These are phyloP conservation scores for Ctenochaetus hawaiiensis DNA, from an alignment of 2,797 vertebrate species.

Conservation along the genomic window DNA sequence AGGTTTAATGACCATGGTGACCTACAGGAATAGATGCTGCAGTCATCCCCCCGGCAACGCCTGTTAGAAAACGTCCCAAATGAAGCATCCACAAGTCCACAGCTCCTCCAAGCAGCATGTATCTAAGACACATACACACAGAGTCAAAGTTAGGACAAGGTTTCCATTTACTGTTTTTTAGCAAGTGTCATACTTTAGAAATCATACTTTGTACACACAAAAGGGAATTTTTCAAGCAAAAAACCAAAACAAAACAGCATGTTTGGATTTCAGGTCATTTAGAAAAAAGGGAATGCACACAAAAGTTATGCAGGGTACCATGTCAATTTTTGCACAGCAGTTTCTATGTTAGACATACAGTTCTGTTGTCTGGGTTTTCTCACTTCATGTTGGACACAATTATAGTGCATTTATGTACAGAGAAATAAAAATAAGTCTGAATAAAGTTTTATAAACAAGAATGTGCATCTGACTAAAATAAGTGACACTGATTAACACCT, in stretches of 20 bases:
- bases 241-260: background rate
- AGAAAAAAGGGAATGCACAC: background rate
- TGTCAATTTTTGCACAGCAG: too few relatives aligned
- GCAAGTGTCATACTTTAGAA: too few relatives aligned
- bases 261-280: background rate
- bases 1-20: conserved; percentile 31
- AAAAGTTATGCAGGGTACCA: background rate
- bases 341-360: too few relatives aligned
- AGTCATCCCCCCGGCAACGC: conserved; percentile 91
- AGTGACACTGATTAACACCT: too few relatives aligned
- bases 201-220: too few relatives aligned
- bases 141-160: too few relatives aligned
- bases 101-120: conserved; percentile 89
- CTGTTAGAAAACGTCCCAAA: conserved; percentile 90
- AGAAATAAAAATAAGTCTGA: too few relatives aligned
- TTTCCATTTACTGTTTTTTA: too few relatives aligned
- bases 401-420: background rate
- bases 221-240: background rate
- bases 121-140: conserved; percentile 67
- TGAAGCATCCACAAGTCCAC: conserved; percentile 89
- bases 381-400: background rate
- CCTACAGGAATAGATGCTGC: conserved; percentile 95
- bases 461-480: background rate
- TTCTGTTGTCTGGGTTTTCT: background rate
- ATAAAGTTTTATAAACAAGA: background rate